phyloP scores from a whole-genome alignment of 2,797 vertebrate species.

The Bovichtus diacanthus region DNA sequence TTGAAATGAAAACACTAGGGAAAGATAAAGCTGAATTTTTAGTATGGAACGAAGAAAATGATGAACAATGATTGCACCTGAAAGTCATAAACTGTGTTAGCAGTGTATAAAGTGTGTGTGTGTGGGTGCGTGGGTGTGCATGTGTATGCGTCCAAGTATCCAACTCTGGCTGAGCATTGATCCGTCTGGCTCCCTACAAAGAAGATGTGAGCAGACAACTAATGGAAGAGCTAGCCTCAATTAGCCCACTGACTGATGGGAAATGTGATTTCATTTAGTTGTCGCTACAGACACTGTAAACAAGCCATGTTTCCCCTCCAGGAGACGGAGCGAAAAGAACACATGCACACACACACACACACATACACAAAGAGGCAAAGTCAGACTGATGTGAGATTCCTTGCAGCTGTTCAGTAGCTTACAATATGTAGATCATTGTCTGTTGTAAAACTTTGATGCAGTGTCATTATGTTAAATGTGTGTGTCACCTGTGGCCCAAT shows the following conservation, averaged over 20 bases:
- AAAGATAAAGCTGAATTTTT: slow-evolving; percentile 18
- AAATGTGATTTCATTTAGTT: slow-evolving; percentile 78
- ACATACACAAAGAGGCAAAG: slow-evolving; percentile 9
- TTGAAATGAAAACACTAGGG: slow-evolving; percentile 10
- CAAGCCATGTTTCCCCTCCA: slow-evolving; percentile 71
- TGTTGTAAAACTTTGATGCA: slow-evolving; percentile 57
- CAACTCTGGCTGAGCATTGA: slow-evolving; percentile 64
- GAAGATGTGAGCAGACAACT: slow-evolving; percentile 77
- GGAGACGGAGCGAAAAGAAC: slow-evolving; percentile 30
- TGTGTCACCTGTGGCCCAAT: slow-evolving; percentile 61
- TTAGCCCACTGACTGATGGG: slow-evolving; percentile 79
- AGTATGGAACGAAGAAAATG: neutral
- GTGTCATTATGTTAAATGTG: slow-evolving; percentile 67
- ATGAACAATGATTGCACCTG: slow-evolving; percentile 43
- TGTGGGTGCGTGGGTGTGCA: neutral
- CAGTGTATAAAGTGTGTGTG: neutral
- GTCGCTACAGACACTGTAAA: slow-evolving; percentile 70
- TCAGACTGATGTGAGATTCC: slow-evolving; percentile 8
- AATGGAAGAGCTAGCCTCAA: slow-evolving; percentile 77
- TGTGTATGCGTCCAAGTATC: slow-evolving; percentile 29
- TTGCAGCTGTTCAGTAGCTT: slow-evolving; percentile 24
- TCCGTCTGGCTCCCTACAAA: slow-evolving; percentile 71
- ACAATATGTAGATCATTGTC: slow-evolving; percentile 43
- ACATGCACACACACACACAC: slow-evolving; percentile 1
- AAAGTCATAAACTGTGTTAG: slow-evolving; percentile 27